Conservation (phyloP, 2,888 invertebrate species). For the Philereme vetulata region DNA sequence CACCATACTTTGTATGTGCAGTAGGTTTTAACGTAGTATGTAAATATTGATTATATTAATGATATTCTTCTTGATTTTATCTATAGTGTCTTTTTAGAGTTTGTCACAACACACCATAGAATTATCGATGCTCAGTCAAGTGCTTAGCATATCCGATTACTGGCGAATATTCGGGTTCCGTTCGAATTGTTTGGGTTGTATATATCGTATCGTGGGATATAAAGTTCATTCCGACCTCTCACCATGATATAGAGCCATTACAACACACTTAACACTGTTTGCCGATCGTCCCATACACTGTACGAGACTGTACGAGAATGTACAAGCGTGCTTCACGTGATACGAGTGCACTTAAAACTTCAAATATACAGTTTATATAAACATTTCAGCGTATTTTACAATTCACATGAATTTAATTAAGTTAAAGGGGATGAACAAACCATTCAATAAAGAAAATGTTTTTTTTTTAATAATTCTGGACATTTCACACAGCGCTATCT, state of each 20-base stretch:
- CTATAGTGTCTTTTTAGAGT: too few species aligned
- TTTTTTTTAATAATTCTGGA: background rate
- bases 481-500: too few species aligned
- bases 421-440: background rate
- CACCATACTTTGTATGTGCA: too few species aligned
- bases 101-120: too few species aligned
- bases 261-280: slow-evolving; percentile 59
- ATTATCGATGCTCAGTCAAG: too few species aligned
- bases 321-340: slow-evolving; percentile 14
- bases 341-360: slow-evolving; percentile 24
- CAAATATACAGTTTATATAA: slow-evolving; percentile 11
- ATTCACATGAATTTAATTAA: background rate
- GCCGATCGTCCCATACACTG: slow-evolving; percentile 43
- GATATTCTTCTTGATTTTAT: too few species aligned
- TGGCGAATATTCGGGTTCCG: too few species aligned
- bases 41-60: too few species aligned
- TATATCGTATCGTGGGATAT: slow-evolving; percentile 16
- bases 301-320: slow-evolving; percentile 11
- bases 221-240: slow-evolving; percentile 34
- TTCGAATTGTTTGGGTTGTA: background rate
- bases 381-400: slow-evolving; percentile 3
- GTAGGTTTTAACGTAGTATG: too few species aligned
- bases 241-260: slow-evolving; percentile 58
- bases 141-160: too few species aligned
- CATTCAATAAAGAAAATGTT: background rate